Evolutionary conservation across 1,140 invertebrate species (phyloP).

Genomic region (Drosophila ficusphila): DNA sequence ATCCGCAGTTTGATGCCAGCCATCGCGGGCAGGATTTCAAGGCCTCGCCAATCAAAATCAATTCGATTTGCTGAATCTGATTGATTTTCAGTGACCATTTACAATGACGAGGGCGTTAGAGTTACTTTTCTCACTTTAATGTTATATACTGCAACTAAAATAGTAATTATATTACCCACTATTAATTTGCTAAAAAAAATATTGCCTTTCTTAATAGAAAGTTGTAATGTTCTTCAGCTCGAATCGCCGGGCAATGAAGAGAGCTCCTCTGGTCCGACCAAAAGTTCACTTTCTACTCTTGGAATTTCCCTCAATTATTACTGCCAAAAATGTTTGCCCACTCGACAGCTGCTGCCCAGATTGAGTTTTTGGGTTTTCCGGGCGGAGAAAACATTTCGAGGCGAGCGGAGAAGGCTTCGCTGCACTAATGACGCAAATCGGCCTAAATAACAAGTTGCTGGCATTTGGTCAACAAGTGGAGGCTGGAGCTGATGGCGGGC

Average conservation of each 20-base stretch:
- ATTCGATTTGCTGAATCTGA: too few species aligned
- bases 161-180: too few species aligned
- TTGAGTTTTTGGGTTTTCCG: not conserved
- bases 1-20: slow-evolving; percentile 15
- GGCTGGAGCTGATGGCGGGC: not conserved
- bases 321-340: slow-evolving; percentile 25
- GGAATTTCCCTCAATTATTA: slow-evolving; percentile 15
- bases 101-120: too few species aligned
- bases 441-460: slow-evolving; percentile 74
- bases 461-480: slow-evolving; percentile 65
- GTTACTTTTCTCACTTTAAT: too few species aligned
- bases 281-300: slow-evolving; percentile 2
- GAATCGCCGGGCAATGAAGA: not conserved
- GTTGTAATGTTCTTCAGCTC: not conserved
- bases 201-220: not conserved
- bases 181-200: too few species aligned
- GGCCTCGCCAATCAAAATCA: not conserved
- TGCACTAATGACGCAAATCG: slow-evolving; percentile 74
- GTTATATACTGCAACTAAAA: not conserved
- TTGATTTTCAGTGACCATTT: too few species aligned
- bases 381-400: slow-evolving; percentile 30
- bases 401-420: slow-evolving; percentile 2
- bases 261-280: too few species aligned
- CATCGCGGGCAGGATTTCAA: not conserved
- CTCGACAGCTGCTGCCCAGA: slow-evolving; percentile 48